A percentile compares a stretch with the other conserved stretches of the same genome.
Conservation (phyloP, 2,888 invertebrate genomes). For the Eupithecia inturbata region DNA sequence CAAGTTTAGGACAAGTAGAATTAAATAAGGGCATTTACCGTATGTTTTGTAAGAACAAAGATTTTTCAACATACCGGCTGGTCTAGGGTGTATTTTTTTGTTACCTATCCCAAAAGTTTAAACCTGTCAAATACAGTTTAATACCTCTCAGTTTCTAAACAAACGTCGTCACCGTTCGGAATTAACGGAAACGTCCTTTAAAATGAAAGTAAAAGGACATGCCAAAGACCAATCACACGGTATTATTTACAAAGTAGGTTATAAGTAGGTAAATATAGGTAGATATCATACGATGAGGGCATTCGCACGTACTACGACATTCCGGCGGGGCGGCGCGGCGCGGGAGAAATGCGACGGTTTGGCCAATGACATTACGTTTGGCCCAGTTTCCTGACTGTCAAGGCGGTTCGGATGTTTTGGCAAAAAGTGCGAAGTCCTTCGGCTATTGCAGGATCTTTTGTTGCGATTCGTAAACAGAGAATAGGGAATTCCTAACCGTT, state of each 20-base stretch:
- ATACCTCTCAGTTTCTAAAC: too few relatives aligned
- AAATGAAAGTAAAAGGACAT: neutral
- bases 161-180: neutral
- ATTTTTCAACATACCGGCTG: too few relatives aligned
- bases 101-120: too few relatives aligned
- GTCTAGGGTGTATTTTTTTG: too few relatives aligned
- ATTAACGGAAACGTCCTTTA: neutral
- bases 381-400: slow-evolving; percentile 30
- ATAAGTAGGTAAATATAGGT: neutral
- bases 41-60: too few relatives aligned
- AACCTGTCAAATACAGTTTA: too few relatives aligned
- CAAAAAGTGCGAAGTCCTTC: slow-evolving; percentile 8
- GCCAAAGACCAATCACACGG: neutral
- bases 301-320: slow-evolving; percentile 16
- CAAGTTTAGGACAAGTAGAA: too few relatives aligned
- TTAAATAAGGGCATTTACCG: too few relatives aligned
- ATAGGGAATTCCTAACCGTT: neutral
- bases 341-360: slow-evolving; percentile 25
- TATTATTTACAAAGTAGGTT: neutral
- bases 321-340: neutral
- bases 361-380: too few relatives aligned
- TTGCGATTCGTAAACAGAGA: neutral
- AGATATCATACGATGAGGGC: slow-evolving; percentile 13
- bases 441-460: neutral
- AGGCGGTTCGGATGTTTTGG: slow-evolving; percentile 19